Percentiles rank a stretch among this genome's conserved stretches.
Conservation (phyloP, 53 echinoderm and acorn worm species). For the Henricia sp. region DNA sequence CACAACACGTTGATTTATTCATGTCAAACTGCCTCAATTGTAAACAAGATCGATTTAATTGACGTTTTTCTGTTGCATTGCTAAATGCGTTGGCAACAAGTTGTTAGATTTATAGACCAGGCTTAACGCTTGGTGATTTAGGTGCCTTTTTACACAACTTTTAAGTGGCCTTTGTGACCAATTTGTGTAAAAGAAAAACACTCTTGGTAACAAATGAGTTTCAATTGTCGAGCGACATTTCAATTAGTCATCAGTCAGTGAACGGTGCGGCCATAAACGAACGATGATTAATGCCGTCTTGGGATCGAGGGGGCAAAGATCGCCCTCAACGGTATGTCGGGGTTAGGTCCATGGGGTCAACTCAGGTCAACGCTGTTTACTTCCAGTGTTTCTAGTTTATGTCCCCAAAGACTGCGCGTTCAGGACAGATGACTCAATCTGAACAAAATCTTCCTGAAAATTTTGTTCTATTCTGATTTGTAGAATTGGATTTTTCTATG, state of each 20-base stretch:
- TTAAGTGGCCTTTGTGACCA: conserved; percentile 36
- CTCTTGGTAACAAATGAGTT: not conserved
- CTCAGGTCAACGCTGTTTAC: conserved; percentile 36
- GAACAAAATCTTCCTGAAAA: not conserved
- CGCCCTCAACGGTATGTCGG: conserved; percentile 33
- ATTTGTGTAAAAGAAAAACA: conserved; percentile 27
- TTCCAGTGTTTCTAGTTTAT: conserved; percentile 24
- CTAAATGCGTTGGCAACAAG: not conserved
- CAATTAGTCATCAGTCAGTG: not conserved
- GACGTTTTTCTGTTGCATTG: not conserved
- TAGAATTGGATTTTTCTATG: too few species aligned
- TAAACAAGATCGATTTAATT: conserved; percentile 13
- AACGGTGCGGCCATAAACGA: not conserved
- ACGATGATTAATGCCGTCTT: conserved; percentile 35
- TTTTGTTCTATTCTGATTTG: not conserved
- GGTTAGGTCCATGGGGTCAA: not conserved
- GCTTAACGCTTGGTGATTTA: conserved; percentile 14
- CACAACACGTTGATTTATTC: not conserved
- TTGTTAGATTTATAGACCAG: conserved; percentile 12
- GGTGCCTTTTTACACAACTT: conserved; percentile 18
- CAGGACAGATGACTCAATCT: conserved; percentile 26
- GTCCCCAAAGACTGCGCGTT: conserved; percentile 11
- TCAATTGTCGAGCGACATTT: conserved; percentile 12
- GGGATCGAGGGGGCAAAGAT: conserved; percentile 31
- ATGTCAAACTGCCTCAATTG: not conserved